These are phyloP conservation scores for Drosophila malerkotliana DNA, from an alignment of 1,140 invertebrate species.

Conservation along the genomic window DNA sequence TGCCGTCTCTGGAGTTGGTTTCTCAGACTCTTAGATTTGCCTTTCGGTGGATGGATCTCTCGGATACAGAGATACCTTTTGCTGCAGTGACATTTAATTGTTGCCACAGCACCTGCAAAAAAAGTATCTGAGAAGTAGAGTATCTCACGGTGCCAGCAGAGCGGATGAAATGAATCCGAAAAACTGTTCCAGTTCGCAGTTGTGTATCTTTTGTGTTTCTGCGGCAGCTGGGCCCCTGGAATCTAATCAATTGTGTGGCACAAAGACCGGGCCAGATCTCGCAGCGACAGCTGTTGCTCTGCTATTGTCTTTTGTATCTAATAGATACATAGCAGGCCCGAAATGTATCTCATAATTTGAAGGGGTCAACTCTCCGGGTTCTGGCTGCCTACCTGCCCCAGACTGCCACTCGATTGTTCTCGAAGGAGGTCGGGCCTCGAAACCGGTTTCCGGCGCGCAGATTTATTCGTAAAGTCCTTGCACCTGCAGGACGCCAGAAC, in stretches of 20 bases:
- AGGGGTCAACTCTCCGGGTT: constrained; percentile 1
- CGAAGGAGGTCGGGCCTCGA: constrained; percentile 9
- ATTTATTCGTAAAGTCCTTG: constrained; percentile 32
- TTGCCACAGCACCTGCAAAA: constrained; percentile 23
- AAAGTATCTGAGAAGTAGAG: constrained; percentile 1
- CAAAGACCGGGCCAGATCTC: constrained; percentile 3
- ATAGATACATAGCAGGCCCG: constrained; percentile 15
- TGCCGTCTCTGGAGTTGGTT: neutral
- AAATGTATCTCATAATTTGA: constrained; percentile 41
- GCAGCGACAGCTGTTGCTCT: constrained; percentile 25
- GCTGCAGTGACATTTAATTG: constrained; percentile 42
- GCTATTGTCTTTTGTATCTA: constrained; percentile 29
- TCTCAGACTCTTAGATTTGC: neutral
- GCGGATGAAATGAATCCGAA: constrained; percentile 4
- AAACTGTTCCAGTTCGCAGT: constrained; percentile 16
- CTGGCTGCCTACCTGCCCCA: constrained; percentile 26
- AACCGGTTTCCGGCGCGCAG: constrained; percentile 28
- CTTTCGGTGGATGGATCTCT: neutral
- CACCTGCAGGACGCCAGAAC: constrained; percentile 12
- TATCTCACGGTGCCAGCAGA: constrained; percentile 14
- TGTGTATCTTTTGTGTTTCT: constrained; percentile 20
- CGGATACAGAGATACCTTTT: constrained; percentile 4
- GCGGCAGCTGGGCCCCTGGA: constrained; percentile 27
- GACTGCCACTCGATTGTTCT: constrained; percentile 16
- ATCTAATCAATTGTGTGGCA: constrained; percentile 33